phyloP scores from a whole-genome alignment of 2,113 vertebrate species.

The Corythornis madagascariensis region DNA sequence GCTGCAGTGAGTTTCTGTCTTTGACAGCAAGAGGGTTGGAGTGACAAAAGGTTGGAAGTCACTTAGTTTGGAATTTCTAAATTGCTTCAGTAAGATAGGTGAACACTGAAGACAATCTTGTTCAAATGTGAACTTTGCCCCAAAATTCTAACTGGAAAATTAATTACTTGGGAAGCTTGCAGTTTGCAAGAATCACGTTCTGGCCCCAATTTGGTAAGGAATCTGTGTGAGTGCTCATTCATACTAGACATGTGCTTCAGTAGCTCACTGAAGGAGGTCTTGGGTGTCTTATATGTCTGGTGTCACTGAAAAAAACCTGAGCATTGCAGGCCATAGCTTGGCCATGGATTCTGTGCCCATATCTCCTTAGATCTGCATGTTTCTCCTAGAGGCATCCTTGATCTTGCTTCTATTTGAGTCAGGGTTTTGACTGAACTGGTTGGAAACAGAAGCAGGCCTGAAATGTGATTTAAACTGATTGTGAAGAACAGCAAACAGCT shows the following conservation, averaged over 20 bases:
- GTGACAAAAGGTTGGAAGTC: slow-evolving; percentile 10
- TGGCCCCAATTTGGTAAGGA: neutral
- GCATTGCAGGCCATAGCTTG: neutral
- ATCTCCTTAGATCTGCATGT: neutral
- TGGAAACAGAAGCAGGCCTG: neutral
- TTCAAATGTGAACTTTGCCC: neutral
- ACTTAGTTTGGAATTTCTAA: neutral
- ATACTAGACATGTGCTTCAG: neutral
- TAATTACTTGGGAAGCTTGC: neutral
- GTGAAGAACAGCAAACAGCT: neutral
- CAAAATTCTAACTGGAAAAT: neutral
- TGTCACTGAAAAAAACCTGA: neutral
- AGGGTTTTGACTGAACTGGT: neutral
- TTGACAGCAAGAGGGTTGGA: neutral
- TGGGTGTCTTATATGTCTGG: neutral
- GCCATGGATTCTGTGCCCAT: neutral
- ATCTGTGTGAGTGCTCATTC: neutral
- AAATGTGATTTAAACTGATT: neutral
- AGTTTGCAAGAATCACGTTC: neutral
- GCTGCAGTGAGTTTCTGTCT: slow-evolving; percentile 52
- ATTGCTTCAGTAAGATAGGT: neutral
- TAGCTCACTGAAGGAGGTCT: neutral
- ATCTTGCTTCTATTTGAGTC: neutral
- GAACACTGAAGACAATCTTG: slow-evolving; percentile 65
- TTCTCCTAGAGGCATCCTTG: neutral